Evolutionary conservation across 2,797 vertebrate species (phyloP).

Genomic region (Strix occidentalis): DNA sequence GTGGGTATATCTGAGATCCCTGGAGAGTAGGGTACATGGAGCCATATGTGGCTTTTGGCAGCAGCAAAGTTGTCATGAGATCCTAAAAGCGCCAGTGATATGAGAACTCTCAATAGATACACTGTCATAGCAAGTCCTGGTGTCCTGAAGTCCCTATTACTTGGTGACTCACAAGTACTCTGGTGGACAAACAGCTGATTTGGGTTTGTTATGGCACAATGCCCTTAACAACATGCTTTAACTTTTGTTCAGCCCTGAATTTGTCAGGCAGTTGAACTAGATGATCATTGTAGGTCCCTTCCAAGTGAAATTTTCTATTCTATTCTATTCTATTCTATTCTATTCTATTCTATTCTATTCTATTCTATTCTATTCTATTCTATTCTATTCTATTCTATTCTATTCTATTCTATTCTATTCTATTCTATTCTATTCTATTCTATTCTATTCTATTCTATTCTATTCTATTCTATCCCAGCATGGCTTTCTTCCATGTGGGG

Average conservation of each 20-base stretch:
- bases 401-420: too few species aligned
- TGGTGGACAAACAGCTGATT: background rate
- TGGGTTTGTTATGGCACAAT: background rate
- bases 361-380: background rate
- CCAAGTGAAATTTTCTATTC: background rate
- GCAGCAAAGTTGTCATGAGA: background rate
- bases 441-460: background rate
- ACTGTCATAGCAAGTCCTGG: background rate
- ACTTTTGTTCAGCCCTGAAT: background rate
- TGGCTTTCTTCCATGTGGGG: background rate
- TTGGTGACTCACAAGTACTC: background rate
- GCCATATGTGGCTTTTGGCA: background rate
- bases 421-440: background rate
- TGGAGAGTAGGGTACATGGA: background rate
- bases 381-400: background rate
- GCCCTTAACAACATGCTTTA: background rate
- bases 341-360: background rate
- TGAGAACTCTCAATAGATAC: background rate
- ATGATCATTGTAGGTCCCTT: accelerated
- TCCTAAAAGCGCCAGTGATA: background rate
- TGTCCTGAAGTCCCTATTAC: background rate
- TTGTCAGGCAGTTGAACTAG: background rate
- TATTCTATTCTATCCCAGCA: too few species aligned
- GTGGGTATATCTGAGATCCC: background rate
- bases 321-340: background rate